Conservation (phyloP, 2,797 vertebrate species). For the Fistularia commersonii region DNA sequence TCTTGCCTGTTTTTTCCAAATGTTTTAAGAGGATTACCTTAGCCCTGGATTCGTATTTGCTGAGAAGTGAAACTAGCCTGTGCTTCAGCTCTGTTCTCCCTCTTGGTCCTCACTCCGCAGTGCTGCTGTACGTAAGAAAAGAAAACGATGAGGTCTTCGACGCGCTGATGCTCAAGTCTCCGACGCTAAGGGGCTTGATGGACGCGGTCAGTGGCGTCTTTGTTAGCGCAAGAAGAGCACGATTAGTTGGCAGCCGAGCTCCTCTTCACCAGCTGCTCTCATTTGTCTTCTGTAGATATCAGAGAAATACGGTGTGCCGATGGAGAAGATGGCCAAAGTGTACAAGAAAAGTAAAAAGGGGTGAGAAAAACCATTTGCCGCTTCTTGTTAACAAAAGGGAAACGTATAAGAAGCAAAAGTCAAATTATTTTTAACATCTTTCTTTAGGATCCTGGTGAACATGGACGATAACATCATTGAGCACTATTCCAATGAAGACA, state of each 20-base stretch:
- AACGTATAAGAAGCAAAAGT: too few species aligned
- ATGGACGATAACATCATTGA: slow-evolving; percentile 99
- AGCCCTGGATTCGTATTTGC: too few species aligned
- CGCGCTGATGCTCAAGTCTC: slow-evolving; percentile 95
- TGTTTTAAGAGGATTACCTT: too few species aligned
- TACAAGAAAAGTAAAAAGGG: slow-evolving; percentile 99
- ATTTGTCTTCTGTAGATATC: slow-evolving; percentile 79
- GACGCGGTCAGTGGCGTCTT: slow-evolving; percentile 87
- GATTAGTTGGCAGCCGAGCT: neutral
- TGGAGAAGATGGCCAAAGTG: slow-evolving; percentile 92
- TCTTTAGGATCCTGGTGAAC: slow-evolving; percentile 91
- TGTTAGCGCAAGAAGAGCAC: neutral
- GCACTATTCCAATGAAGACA: slow-evolving; percentile 98
- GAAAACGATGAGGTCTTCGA: slow-evolving; percentile 96
- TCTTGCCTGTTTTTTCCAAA: too few species aligned
- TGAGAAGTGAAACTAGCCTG: too few species aligned
- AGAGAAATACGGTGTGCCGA: slow-evolving; percentile 89
- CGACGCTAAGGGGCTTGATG: slow-evolving; percentile 91
- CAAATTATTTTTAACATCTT: too few species aligned
- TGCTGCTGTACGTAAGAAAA: slow-evolving; percentile 94
- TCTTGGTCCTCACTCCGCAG: slow-evolving; percentile 71
- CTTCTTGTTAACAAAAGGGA: neutral
- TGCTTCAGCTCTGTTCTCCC: neutral
- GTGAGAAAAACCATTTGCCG: slow-evolving; percentile 66
- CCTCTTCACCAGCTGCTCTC: slow-evolving; percentile 4